These are phyloP conservation scores for Emys orbicularis DNA, from an alignment of 2,797 vertebrate species.

Conservation along the genomic window DNA sequence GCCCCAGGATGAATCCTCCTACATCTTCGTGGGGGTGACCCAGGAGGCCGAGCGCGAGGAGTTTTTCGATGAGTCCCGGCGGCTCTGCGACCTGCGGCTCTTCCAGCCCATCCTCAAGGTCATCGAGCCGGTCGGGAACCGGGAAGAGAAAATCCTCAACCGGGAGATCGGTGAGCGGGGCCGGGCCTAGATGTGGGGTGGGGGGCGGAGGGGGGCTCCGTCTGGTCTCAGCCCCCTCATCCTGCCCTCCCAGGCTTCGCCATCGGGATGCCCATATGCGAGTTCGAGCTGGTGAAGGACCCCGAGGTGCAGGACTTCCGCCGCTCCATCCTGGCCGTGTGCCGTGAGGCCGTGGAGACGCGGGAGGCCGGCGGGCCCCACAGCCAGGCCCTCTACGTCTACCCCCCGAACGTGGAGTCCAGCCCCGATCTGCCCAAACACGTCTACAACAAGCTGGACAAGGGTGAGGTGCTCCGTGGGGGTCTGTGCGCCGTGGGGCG, in stretches of 20 bases:
- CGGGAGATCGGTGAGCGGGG: constrained; percentile 83
- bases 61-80: constrained; percentile 85
- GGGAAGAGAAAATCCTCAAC: constrained; percentile 88
- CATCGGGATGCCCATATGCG: constrained; percentile 82
- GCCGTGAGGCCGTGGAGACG: constrained; percentile 83
- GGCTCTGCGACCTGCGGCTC: constrained; percentile 85
- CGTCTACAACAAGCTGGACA: constrained; percentile 83
- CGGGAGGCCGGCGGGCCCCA: constrained; percentile 82
- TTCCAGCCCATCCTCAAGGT: constrained; percentile 88
- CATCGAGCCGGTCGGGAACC: constrained; percentile 86
- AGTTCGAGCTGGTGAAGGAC: constrained; percentile 84
- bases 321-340: constrained; percentile 79
- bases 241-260: neutral
- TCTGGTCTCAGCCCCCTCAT: neutral
- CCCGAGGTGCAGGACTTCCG: constrained; percentile 83
- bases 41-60: constrained; percentile 88
- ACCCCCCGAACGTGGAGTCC: constrained; percentile 86
- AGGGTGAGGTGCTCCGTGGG: constrained; percentile 53
- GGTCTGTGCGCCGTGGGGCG: too few relatives aligned
- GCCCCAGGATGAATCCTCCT: constrained; percentile 84
- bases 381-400: constrained; percentile 86
- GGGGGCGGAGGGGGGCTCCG: neutral
- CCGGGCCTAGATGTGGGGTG: too few relatives aligned
- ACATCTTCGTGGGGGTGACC: constrained; percentile 88
- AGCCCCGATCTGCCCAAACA: constrained; percentile 83